Percentiles rank a stretch among this genome's conserved stretches.
phyloP scores from a whole-genome alignment of 2,113 vertebrate genomes.

The Chionis minor region DNA sequence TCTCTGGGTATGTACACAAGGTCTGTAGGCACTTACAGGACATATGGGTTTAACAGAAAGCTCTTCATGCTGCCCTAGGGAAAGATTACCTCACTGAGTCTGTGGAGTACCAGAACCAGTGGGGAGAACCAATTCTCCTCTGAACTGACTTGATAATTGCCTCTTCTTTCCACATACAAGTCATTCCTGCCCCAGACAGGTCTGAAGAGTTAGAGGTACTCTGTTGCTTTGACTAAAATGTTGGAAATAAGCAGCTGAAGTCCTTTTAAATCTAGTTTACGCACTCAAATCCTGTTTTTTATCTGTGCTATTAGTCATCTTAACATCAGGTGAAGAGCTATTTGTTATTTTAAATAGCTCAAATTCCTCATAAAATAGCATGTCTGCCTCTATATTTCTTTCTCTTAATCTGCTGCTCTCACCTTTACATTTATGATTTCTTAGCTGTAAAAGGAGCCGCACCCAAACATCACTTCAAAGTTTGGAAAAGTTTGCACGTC shows the following conservation, averaged over 20 bases:
- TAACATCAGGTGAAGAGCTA: slow-evolving; percentile 13
- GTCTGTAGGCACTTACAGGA: background rate
- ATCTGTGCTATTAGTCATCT: slow-evolving; percentile 5
- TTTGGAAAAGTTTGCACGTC: background rate
- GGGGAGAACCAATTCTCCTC: background rate
- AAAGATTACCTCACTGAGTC: background rate
- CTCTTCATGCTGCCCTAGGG: background rate
- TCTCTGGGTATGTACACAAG: background rate
- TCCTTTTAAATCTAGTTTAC: slow-evolving; percentile 6
- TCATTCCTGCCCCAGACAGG: background rate
- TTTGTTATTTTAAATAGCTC: slow-evolving; percentile 32
- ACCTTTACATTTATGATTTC: slow-evolving; percentile 2
- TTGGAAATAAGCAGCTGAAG: background rate
- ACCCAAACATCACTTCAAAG: background rate
- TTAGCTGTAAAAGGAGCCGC: background rate
- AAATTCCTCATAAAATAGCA: background rate
- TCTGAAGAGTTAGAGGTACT: background rate
- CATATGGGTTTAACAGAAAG: rapidly evolving
- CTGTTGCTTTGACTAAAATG: background rate
- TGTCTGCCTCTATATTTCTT: slow-evolving; percentile 16
- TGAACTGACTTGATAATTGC: background rate
- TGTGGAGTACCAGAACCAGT: background rate
- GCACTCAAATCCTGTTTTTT: background rate
- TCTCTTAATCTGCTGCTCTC: background rate
- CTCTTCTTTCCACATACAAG: background rate